Evolutionary conservation across 2,888 invertebrate genomes (phyloP).

Genomic region (Tipula vernalis): DNA sequence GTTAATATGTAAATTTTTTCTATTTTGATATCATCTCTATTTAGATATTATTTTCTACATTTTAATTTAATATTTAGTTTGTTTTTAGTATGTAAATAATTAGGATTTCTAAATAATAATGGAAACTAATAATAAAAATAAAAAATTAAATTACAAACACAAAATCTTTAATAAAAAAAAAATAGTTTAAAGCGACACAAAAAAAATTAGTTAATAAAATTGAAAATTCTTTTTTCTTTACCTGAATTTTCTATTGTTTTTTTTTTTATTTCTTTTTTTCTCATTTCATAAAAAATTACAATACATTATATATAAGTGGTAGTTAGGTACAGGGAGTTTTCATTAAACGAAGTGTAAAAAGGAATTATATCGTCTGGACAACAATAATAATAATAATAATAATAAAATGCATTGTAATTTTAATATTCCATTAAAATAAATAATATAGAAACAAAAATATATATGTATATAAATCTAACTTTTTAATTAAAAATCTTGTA

Average conservation of each 20-base stretch:
- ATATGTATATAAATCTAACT: neutral
- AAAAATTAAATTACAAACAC: neutral
- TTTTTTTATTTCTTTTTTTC: neutral
- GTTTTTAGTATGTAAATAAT: neutral
- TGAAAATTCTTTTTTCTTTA: neutral
- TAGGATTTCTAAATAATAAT: neutral
- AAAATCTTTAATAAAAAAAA: neutral
- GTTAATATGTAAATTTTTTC: neutral
- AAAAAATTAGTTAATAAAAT: neutral
- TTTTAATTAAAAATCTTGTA: neutral
- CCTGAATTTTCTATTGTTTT: neutral
- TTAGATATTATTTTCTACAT: neutral
- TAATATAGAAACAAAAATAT: neutral
- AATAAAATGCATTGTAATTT: neutral
- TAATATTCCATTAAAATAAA: neutral
- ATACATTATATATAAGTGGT: neutral
- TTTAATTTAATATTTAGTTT: neutral
- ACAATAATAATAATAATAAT: neutral
- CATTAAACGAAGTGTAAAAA: neutral
- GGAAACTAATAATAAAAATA: neutral
- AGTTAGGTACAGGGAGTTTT: neutral
- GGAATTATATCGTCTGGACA: neutral
- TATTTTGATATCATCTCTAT: neutral
- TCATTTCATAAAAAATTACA: neutral
- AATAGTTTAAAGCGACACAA: neutral